Base-by-base conservation (phyloP, 2,888 invertebrate genomes). In the Drosophila picticornis region DNA sequence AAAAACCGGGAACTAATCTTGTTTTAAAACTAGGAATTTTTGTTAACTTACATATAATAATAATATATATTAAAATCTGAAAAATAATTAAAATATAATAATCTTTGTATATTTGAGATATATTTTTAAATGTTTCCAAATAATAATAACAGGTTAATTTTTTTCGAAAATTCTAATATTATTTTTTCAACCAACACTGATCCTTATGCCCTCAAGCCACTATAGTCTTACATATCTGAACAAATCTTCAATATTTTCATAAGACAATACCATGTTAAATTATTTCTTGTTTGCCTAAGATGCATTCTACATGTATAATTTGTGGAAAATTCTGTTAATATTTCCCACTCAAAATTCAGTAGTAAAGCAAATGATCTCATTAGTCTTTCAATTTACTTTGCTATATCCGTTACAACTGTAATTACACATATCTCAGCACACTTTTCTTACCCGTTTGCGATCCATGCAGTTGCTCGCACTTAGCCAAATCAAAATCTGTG, bases 391-490 rank as follows among this genome's bases (percentile, higher is more conserved):
- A 27, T 10, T 36, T 3, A 16, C 34, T 34, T 25, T 19, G 1
- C 2, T 19, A 22, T 2, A 31, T 25, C 25, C 9, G 7, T 16
- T 25, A 9, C 4, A 9, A 25, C 25, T 11, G 13, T 7, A 16
- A 31, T 52, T 4, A 52, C 52, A 27, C 11, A 6, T 56, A 16
- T 40, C 29, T 16, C 9, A 22, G 2, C n/a, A 16, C 13, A 32
- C n/a, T 29, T 9, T 0, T 7, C 91, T 86, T 88, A 93, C 95
- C 96, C 53, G 96, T 92, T 69, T 94, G 93, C 90, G 95, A 95
- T 63, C 93, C 91, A 91, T 96, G 96, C 61, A 96, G 94, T 40
- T 94, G 92, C 0, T 94, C 94, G 82, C 96, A 96, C 65, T 95
- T 95, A 57, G 72, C 76, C 76, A 76, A 77, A 76, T 70, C 71